Evolutionary conservation across 1,140 invertebrate species (phyloP).

Genomic region (Zaprionus camerounensis): DNA sequence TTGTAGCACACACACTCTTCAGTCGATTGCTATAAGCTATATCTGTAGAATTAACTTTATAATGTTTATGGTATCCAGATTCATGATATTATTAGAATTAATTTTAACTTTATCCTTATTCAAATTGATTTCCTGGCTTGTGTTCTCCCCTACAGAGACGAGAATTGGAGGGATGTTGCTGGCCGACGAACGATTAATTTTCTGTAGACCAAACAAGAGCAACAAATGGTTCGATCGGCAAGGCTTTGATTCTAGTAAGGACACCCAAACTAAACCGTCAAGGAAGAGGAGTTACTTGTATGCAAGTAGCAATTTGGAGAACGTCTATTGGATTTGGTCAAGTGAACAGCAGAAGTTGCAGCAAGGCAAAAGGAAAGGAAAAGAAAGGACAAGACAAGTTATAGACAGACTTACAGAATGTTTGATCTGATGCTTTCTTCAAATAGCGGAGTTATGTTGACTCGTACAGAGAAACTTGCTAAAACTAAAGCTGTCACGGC

Average conservation of each 20-base stretch:
- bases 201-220: constrained; percentile 9
- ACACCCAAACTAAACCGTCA: background rate
- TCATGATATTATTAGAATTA: too few relatives aligned
- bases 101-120: background rate
- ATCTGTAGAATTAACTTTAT: background rate
- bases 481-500: background rate
- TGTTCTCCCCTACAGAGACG: constrained; percentile 27
- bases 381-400: background rate
- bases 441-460: background rate
- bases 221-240: constrained; percentile 27
- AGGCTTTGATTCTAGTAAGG: background rate
- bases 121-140: background rate
- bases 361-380: background rate
- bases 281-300: background rate
- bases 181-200: constrained; percentile 16
- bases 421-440: background rate
- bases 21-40: background rate
- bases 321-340: background rate
- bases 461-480: background rate
- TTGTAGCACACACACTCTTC: background rate
- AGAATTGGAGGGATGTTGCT: constrained; percentile 44
- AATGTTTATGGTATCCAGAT: too few relatives aligned
- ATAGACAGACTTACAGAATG: background rate
- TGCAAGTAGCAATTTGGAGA: background rate
- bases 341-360: background rate